Evolutionary conservation across 2,888 invertebrate species (phyloP).

Genomic region (Eilema caniola): DNA sequence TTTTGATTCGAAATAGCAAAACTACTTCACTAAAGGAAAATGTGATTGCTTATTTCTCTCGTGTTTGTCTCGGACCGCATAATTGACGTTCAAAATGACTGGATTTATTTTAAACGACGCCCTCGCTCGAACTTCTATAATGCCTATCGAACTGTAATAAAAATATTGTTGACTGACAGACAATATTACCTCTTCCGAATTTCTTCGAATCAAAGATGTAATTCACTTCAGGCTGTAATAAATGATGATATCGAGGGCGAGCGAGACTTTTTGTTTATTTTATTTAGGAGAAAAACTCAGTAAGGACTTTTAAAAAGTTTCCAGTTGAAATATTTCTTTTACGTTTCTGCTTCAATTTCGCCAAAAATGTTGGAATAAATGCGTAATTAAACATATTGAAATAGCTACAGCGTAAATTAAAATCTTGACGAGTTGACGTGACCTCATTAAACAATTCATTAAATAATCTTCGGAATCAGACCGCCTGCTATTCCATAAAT

Average conservation of each 20-base stretch:
- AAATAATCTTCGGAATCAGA: constrained; percentile 5
- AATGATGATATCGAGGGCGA: constrained; percentile 51
- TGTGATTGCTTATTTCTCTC: constrained; percentile 34
- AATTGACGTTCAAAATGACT: constrained; percentile 13
- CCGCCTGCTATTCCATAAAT: constrained; percentile 4
- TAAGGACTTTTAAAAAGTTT: constrained; percentile 60
- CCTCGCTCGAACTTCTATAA: background rate
- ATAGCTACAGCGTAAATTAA: constrained; percentile 25
- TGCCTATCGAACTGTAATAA: constrained; percentile 2
- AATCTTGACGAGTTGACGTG: constrained; percentile 14
- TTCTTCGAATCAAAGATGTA: constrained; percentile 27
- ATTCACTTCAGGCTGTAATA: constrained; percentile 43
- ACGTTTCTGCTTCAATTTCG: constrained; percentile 54
- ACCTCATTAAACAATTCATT: constrained; percentile 21
- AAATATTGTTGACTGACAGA: constrained; percentile 18
- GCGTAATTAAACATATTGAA: constrained; percentile 39
- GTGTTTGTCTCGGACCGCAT: constrained; percentile 13
- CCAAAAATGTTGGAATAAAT: constrained; percentile 31
- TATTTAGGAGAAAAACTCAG: constrained; percentile 56
- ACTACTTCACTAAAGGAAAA: constrained; percentile 33
- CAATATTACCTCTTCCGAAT: constrained; percentile 20
- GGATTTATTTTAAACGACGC: constrained; percentile 16
- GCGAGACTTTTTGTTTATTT: constrained; percentile 57
- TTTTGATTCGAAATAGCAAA: constrained; percentile 50
- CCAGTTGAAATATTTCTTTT: constrained; percentile 66